Evolutionary conservation across 2,797 vertebrate genomes (phyloP), one percentile per base, ranked within the genome.

Genomic region (Neopelma chrysocephalum): DNA sequence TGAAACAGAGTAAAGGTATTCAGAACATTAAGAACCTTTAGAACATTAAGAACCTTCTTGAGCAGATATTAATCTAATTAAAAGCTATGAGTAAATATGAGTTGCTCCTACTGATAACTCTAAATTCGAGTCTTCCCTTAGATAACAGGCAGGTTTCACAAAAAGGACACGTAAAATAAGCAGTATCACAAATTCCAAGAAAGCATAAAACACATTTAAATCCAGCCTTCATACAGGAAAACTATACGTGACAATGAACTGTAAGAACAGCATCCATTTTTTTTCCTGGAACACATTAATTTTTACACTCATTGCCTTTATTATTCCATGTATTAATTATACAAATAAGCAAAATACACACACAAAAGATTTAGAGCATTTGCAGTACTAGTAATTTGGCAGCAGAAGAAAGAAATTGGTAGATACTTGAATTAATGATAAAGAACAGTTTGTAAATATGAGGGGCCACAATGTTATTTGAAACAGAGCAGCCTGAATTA

Each of bases 1-100:
- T 99, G 96, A 81, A 98, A 97, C 4, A 76, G 82, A 97, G 50
- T 32, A 89, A 69, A 91, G 3, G 15, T 32, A 71, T n/a, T 88
- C 81, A 80, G 27, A 87, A 47, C 56, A 76, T 22, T 73, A 57
- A 70, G 16, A 93, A 64, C 42, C 31, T 65, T 34, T 26, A 62
- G 19, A 62, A 31, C 19, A 31, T 42, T 42, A 15, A 47, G 22
- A 93, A 56, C 5, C 22, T 58, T 93, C 27, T 29, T 45, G 12
- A 86, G 10, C 19, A 93, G 69, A 73, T 86, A 88, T 92, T 61
- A 83, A 79, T 51, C 29, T 84, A 87, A 69, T 40, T 64, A 75
- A 27, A 69, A 87, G 42, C 25, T 50, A 64, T 8, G 18, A 84
- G 15, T 62, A 62, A 65, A 31, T 23, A 48, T 15, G 36, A 87